Percentiles rank a stretch among this genome's conserved stretches.
Conservation (phyloP, 92 coral and sea anemone genomes). For the Porites rus region DNA sequence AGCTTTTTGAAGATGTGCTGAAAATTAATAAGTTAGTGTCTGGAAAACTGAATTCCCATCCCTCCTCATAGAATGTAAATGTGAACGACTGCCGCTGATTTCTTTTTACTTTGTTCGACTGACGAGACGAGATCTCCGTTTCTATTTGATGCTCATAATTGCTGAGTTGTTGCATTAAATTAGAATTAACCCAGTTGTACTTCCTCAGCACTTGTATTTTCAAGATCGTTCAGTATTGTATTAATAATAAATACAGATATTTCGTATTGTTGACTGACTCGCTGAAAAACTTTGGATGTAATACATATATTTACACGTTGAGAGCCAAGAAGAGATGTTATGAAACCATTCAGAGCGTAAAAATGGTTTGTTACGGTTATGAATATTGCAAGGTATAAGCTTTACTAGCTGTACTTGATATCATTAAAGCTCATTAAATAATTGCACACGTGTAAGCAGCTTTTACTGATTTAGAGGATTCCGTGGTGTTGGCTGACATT, state of each 20-base stretch:
- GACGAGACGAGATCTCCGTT: not conserved
- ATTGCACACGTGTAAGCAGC: too few species aligned
- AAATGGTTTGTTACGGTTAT: not conserved
- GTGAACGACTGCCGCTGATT: conserved; percentile 6
- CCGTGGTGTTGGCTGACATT: not conserved
- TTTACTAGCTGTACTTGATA: not conserved
- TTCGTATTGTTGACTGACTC: too few species aligned
- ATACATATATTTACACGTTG: too few species aligned
- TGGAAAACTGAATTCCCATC: not conserved
- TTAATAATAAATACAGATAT: too few species aligned
- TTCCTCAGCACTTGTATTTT: too few species aligned
- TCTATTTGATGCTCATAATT: not conserved
- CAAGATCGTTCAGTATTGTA: too few species aligned
- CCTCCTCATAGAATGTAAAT: conserved; percentile 2
- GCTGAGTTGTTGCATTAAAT: too few species aligned
- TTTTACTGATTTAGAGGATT: too few species aligned
- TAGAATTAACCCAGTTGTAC: too few species aligned
- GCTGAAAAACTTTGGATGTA: too few species aligned
- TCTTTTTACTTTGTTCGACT: not conserved
- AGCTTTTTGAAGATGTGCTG: not conserved
- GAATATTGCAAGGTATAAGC: not conserved
- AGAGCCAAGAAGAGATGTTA: too few species aligned
- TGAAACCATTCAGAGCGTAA: too few species aligned
- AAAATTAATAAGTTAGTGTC: not conserved
- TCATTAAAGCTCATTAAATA: not conserved